Conservation (phyloP, 2,797 vertebrate genomes). For the Glyptemys insculpta region DNA sequence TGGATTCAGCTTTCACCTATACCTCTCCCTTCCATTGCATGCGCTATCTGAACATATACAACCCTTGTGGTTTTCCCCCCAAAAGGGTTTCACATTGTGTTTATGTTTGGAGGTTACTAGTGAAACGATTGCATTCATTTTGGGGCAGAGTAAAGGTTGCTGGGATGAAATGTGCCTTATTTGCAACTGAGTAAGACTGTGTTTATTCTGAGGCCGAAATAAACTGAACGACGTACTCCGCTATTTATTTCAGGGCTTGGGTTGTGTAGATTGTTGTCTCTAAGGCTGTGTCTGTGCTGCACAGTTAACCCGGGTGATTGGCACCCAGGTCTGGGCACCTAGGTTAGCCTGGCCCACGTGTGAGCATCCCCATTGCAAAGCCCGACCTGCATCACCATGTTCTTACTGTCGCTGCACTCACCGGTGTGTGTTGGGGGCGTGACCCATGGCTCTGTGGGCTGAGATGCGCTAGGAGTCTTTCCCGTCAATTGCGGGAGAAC, state of each 20-base stretch:
- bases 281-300: no score
- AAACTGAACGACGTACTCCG: background rate
- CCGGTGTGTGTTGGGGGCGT: no score
- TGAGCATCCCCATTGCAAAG: no score
- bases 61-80: background rate
- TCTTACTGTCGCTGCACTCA: no score
- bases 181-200: accelerated
- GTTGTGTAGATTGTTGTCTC: background rate
- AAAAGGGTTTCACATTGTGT: background rate
- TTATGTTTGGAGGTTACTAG: background rate
- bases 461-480: no score
- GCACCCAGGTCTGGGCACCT: background rate
- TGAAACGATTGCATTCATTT: background rate
- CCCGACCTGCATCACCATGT: no score
- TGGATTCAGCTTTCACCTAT: background rate
- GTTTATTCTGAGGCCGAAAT: background rate
- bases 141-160: background rate
- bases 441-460: no score
- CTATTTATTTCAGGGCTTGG: background rate
- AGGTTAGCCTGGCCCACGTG: no score
- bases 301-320: background rate
- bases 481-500: no score
- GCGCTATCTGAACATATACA: background rate
- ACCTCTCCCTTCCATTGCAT: background rate
- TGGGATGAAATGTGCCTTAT: background rate